Conservation (phyloP, 2,113 vertebrate species). For the Saguinus imperator region DNA sequence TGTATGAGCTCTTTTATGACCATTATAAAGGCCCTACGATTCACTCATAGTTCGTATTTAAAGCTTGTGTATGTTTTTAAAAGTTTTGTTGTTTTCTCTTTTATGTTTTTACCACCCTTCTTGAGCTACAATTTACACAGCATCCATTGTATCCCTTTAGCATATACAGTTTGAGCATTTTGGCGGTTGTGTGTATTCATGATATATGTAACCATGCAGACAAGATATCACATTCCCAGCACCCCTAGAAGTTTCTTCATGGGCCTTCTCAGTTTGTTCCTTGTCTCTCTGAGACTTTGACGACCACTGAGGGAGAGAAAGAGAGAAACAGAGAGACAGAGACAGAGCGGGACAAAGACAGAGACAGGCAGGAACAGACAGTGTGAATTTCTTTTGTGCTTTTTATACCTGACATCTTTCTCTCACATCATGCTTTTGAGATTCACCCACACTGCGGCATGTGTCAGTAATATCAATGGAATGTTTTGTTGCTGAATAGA, state of each 20-base stretch:
- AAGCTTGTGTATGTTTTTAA: neutral
- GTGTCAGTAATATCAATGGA: neutral
- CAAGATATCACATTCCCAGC: too few species aligned
- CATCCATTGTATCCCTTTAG: neutral
- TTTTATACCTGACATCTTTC: neutral
- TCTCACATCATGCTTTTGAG: neutral
- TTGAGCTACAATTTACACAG: neutral
- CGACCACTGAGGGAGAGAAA: neutral
- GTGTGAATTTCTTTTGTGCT: neutral
- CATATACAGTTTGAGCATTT: neutral
- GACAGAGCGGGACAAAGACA: neutral
- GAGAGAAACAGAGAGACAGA: neutral
- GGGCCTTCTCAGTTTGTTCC: neutral
- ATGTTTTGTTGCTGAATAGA: neutral
- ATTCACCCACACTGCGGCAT: neutral
- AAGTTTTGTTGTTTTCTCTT: neutral
- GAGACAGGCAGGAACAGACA: neutral
- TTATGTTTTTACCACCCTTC: neutral
- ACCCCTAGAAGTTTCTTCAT: neutral
- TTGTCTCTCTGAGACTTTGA: neutral
- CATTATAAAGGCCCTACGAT: neutral
- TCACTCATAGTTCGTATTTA: conserved; percentile 15
- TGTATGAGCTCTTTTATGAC: neutral
- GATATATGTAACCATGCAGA: neutral
- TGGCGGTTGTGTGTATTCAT: neutral